Evolutionary conservation across 2,888 invertebrate genomes (phyloP).

Genomic region (Ectemnius lituratus): DNA sequence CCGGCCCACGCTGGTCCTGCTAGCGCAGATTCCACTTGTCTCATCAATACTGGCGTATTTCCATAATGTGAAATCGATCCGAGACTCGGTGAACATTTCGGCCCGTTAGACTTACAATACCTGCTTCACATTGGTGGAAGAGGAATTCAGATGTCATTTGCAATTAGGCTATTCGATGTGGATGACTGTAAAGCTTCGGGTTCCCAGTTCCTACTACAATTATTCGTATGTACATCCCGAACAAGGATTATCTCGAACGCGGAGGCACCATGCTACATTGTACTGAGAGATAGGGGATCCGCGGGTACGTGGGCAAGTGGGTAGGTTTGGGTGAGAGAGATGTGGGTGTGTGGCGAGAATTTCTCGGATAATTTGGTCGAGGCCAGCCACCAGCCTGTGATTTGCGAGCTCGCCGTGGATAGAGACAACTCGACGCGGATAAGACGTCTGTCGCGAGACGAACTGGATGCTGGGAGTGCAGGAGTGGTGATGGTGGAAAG

Average conservation of each 20-base stretch:
- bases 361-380: conserved; percentile 62
- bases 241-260: conserved; percentile 54
- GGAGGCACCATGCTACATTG: conserved; percentile 24
- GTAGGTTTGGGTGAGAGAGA: background rate
- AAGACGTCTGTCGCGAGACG: conserved; percentile 45
- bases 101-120: background rate
- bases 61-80: background rate
- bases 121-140: background rate
- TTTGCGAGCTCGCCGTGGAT: conserved; percentile 65
- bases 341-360: conserved; percentile 50
- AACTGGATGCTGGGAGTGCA: conserved; percentile 12
- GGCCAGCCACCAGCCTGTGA: conserved; percentile 61
- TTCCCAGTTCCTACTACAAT: conserved; percentile 46
- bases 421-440: conserved; percentile 51
- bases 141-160: conserved; percentile 22
- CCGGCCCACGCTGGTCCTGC: background rate
- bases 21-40: background rate
- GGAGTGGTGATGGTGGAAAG: conserved; percentile 14
- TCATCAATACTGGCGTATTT: background rate
- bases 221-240: conserved; percentile 36
- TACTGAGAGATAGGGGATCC: conserved; percentile 13
- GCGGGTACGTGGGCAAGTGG: too few species aligned
- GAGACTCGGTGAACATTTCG: background rate
- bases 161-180: conserved; percentile 28
- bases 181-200: conserved; percentile 24